A percentile compares a stretch with the other conserved stretches of the same genome.
These are phyloP conservation scores for Paradisaea rubra DNA, from an alignment of 2,113 vertebrate species.

Conservation along the genomic window DNA sequence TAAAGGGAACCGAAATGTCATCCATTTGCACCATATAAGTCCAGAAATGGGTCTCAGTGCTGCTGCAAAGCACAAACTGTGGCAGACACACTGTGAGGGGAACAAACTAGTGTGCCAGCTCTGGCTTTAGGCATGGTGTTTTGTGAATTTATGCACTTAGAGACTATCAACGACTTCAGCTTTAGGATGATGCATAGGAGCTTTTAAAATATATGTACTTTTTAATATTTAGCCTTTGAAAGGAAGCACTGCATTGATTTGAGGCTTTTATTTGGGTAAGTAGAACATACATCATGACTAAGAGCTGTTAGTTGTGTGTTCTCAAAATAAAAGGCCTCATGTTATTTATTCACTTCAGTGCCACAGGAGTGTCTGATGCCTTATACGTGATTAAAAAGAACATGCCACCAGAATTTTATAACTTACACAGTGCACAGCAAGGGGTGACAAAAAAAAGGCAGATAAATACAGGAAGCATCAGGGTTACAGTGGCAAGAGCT, in stretches of 20 bases:
- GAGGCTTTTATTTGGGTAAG: not conserved
- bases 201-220: not conserved
- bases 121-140: not conserved
- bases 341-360: not conserved
- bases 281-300: not conserved
- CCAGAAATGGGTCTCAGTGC: not conserved
- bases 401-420: not conserved
- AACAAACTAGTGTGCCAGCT: not conserved
- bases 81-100: not conserved
- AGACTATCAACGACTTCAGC: not conserved
- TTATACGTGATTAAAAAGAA: constrained; percentile 36
- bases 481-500: not conserved
- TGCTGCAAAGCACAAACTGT: not conserved
- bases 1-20: not conserved
- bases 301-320: not conserved
- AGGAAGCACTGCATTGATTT: not conserved
- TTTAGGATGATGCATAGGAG: not conserved
- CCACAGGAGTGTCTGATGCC: not conserved
- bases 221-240: not conserved
- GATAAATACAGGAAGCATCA: not conserved
- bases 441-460: not conserved
- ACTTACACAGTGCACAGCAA: constrained; percentile 31
- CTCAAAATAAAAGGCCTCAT: not conserved
- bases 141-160: not conserved
- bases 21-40: not conserved